These are phyloP conservation scores for Dromaius novaehollandiae DNA, from an alignment of 2,113 vertebrate genomes.

Conservation along the genomic window DNA sequence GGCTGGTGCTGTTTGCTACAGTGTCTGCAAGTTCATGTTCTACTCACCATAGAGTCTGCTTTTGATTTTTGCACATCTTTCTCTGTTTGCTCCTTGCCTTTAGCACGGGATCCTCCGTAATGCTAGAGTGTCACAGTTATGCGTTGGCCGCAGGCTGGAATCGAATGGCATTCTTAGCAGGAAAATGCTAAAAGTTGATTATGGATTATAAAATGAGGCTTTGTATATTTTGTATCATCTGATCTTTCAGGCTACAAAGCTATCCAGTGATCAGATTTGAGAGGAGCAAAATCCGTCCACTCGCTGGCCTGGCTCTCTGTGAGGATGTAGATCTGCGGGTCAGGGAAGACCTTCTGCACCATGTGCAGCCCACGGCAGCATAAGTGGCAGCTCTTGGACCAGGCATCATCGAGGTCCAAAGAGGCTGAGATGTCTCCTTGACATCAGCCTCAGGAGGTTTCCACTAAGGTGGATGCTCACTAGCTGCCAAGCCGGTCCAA, in stretches of 20 bases:
- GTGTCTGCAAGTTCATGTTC: neutral
- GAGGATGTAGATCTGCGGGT: fast-evolving
- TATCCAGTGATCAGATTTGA: neutral
- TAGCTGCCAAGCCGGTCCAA: neutral
- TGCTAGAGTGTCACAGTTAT: fast-evolving
- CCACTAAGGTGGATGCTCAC: neutral
- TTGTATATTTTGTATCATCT: neutral
- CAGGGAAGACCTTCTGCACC: neutral
- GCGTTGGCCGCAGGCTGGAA: neutral
- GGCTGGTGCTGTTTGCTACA: neutral
- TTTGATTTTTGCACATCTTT: neutral
- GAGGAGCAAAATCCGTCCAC: fast-evolving
- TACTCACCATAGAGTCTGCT: neutral
- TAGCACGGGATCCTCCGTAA: neutral
- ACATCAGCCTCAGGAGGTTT: neutral
- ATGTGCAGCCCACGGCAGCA: fast-evolving
- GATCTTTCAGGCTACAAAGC: neutral
- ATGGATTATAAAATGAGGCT: neutral
- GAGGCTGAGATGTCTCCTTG: neutral
- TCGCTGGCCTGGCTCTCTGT: neutral
- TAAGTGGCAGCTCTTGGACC: neutral
- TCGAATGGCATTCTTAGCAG: neutral
- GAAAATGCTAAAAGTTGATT: neutral
- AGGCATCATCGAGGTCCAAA: too few relatives aligned
- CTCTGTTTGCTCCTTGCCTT: neutral